A percentile compares a stretch with the other conserved stretches of the same genome.
Evolutionary conservation across 2,888 invertebrate species (phyloP).

Genomic region (Sesia apiformis): DNA sequence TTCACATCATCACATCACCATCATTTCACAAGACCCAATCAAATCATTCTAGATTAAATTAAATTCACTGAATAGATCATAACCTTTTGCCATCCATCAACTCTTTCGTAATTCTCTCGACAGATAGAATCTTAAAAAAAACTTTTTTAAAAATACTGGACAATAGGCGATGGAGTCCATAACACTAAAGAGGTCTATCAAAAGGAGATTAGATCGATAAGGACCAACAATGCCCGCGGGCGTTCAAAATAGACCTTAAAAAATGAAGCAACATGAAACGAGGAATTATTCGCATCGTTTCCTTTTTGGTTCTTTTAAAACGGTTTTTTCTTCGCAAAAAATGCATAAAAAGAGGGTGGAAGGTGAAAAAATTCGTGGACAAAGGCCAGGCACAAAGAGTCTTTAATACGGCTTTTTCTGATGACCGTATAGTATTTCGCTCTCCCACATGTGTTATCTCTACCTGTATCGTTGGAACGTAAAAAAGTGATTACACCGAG

Average conservation of each 20-base stretch:
- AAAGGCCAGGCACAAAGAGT: conserved; percentile 56
- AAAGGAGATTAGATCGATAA: conserved; percentile 69
- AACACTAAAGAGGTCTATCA: conserved; percentile 62
- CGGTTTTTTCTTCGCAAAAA: conserved; percentile 67
- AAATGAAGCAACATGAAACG: conserved; percentile 66
- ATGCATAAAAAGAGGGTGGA: conserved; percentile 57
- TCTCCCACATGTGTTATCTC: background rate
- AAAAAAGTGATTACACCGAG: background rate
- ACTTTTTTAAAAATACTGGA: conserved; percentile 44
- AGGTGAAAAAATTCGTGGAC: conserved; percentile 59
- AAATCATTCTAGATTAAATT: conserved; percentile 7
- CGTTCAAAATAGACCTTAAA: conserved; percentile 48
- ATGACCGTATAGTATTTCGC: conserved; percentile 36
- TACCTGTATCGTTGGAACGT: background rate
- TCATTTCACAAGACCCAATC: background rate
- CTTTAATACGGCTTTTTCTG: conserved; percentile 55
- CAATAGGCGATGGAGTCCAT: conserved; percentile 55
- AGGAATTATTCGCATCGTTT: conserved; percentile 73
- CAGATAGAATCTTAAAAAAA: conserved; percentile 17
- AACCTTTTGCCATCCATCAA: conserved; percentile 40
- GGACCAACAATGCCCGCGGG: conserved; percentile 58
- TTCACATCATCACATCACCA: too few species aligned
- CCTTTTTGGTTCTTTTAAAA: conserved; percentile 65
- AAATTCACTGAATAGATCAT: conserved; percentile 1
- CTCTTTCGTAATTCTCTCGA: conserved; percentile 36